Evolutionary conservation across 2,888 invertebrate species (phyloP).

Genomic region (Archips crataeganus): DNA sequence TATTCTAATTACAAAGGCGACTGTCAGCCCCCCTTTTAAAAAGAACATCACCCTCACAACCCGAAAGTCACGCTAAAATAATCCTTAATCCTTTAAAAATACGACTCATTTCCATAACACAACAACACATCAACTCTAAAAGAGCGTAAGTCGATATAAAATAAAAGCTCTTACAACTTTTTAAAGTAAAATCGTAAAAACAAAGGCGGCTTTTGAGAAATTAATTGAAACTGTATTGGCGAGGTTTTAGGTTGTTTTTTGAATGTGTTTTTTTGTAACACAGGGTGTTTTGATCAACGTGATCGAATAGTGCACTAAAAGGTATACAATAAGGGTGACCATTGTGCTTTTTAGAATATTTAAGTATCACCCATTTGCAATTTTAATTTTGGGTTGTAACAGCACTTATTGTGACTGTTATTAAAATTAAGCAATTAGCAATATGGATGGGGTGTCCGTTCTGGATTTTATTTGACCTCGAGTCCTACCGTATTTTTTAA

Average conservation of each 20-base stretch:
- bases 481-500: too few species aligned
- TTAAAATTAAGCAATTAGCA: background rate
- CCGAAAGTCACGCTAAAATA: background rate
- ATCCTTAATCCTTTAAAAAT: constrained; percentile 1
- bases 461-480: too few species aligned
- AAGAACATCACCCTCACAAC: constrained; percentile 14
- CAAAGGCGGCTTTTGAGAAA: background rate
- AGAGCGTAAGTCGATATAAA: background rate
- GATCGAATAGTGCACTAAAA: constrained; percentile 7
- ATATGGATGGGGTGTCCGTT: background rate
- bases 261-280: background rate
- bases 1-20: constrained; percentile 43
- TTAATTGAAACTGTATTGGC: background rate
- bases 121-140: background rate
- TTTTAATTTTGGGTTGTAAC: background rate
- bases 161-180: background rate
- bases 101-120: background rate
- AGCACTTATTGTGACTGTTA: background rate
- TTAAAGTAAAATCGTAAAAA: background rate
- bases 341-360: background rate
- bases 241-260: background rate
- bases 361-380: background rate
- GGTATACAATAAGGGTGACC: constrained; percentile 1
- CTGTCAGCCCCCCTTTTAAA: constrained; percentile 29
- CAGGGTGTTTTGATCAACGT: constrained; percentile 1